Conservation (phyloP, 2,797 vertebrate species). For the Chromobotia macracanthus region DNA sequence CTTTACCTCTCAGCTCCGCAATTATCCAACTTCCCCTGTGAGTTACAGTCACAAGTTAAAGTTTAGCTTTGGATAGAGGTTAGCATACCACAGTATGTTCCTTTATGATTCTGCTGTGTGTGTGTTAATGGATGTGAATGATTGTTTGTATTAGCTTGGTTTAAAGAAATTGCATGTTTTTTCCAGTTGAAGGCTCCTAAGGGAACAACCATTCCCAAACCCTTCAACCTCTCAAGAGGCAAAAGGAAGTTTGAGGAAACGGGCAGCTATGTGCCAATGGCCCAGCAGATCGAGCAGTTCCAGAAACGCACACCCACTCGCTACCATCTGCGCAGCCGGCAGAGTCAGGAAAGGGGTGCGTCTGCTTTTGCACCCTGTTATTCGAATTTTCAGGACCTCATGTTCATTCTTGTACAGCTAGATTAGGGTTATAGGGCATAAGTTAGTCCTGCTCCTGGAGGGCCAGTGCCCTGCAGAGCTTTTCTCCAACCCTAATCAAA, state of each 20-base stretch:
- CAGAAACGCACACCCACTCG: conserved; percentile 85
- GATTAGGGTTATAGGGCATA: too few relatives aligned
- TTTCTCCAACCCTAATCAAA: too few relatives aligned
- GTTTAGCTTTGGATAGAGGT: too few relatives aligned
- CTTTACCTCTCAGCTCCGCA: conserved; percentile 83
- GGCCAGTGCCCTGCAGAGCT: too few relatives aligned
- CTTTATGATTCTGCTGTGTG: too few relatives aligned
- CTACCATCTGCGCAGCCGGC: conserved; percentile 85
- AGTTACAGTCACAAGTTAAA: conserved; percentile 59
- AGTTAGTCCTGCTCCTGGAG: too few relatives aligned
- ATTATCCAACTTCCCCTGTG: conserved; percentile 84
- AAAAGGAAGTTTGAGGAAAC: conserved; percentile 81
- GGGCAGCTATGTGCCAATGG: conserved; percentile 80
- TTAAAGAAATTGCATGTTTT: not conserved
- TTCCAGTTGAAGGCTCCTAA: conserved; percentile 74
- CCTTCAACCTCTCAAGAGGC: conserved; percentile 88
- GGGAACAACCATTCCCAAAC: conserved; percentile 86
- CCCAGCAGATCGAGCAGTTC: conserved; percentile 85
- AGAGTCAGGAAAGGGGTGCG: conserved; percentile 80
- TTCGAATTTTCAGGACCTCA: too few relatives aligned
- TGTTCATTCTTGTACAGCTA: too few relatives aligned
- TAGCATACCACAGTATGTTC: too few relatives aligned
- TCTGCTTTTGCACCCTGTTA: not conserved
- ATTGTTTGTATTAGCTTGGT: not conserved
- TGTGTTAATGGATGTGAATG: not conserved